These are phyloP conservation scores for Heliconius nattereri DNA, from an alignment of 1,140 invertebrate species.

Conservation along the genomic window DNA sequence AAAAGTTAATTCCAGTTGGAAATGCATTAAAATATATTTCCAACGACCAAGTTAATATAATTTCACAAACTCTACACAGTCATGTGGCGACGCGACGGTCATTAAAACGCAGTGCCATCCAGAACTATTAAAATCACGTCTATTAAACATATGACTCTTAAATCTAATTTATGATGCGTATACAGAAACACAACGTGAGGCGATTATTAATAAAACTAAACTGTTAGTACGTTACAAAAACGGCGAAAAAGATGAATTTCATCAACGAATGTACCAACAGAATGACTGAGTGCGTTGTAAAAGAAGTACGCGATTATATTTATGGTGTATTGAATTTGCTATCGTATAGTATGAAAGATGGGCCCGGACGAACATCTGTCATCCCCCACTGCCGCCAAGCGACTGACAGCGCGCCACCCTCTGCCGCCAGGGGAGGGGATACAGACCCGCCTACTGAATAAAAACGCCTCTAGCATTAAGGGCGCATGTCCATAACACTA, in stretches of 20 bases:
- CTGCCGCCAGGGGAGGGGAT: constrained; percentile 43
- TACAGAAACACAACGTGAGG: constrained; percentile 42
- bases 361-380: constrained; percentile 66
- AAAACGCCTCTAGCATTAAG: constrained; percentile 34
- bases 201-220: constrained; percentile 53
- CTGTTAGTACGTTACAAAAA: constrained; percentile 46
- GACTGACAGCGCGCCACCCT: constrained; percentile 61
- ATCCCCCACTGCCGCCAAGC: constrained; percentile 63
- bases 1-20: background rate
- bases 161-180: constrained; percentile 47
- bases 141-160: constrained; percentile 36
- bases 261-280: constrained; percentile 36
- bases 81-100: constrained; percentile 12
- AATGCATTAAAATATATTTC: background rate
- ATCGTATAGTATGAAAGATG: constrained; percentile 73
- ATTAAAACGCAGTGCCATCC: constrained; percentile 34
- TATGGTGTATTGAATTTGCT: constrained; percentile 70
- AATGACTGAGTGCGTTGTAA: constrained; percentile 44
- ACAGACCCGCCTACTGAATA: constrained; percentile 55
- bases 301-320: constrained; percentile 57
- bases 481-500: constrained; percentile 32
- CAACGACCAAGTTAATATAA: background rate
- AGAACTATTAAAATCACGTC: constrained; percentile 52
- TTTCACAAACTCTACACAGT: background rate
- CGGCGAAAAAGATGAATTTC: constrained; percentile 37